These are phyloP conservation scores for Poecilia picta DNA, from an alignment of 2,797 vertebrate species.

Conservation along the genomic window DNA sequence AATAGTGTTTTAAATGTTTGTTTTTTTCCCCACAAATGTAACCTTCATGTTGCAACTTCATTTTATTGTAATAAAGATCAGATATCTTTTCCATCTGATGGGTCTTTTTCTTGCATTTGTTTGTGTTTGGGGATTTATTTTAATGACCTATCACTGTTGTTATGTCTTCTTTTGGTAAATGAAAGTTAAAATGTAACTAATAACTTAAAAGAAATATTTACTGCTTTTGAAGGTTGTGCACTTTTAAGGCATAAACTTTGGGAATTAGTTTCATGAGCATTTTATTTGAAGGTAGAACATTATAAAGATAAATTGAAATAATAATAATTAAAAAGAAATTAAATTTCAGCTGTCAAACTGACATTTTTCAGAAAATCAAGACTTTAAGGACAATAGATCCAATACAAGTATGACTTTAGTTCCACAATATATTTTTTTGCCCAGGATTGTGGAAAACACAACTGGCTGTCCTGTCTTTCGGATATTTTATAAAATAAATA, in stretches of 20 bases:
- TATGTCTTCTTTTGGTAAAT: neutral
- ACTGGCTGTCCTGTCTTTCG: neutral
- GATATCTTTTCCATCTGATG: constrained; percentile 46
- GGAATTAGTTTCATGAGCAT: neutral
- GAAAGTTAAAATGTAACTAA: neutral
- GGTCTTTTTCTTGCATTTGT: constrained; percentile 14
- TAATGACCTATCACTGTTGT: neutral
- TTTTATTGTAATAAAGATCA: constrained; percentile 72
- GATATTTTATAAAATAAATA: neutral
- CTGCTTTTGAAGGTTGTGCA: neutral
- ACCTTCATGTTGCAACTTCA: constrained; percentile 48
- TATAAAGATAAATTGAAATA: neutral
- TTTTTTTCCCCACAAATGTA: constrained; percentile 42
- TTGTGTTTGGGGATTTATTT: constrained; percentile 6
- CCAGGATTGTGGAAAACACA: neutral
- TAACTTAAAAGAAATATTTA: neutral
- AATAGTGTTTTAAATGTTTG: constrained; percentile 25
- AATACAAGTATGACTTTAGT: neutral
- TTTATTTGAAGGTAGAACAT: neutral
- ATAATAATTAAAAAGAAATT: neutral
- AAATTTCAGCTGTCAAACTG: neutral
- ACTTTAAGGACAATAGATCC: neutral
- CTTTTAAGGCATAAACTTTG: neutral
- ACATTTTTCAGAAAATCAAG: neutral
- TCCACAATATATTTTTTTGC: neutral